Evolutionary conservation across 1,140 invertebrate species (phyloP).

Genomic region (Melanaphis sacchari): DNA sequence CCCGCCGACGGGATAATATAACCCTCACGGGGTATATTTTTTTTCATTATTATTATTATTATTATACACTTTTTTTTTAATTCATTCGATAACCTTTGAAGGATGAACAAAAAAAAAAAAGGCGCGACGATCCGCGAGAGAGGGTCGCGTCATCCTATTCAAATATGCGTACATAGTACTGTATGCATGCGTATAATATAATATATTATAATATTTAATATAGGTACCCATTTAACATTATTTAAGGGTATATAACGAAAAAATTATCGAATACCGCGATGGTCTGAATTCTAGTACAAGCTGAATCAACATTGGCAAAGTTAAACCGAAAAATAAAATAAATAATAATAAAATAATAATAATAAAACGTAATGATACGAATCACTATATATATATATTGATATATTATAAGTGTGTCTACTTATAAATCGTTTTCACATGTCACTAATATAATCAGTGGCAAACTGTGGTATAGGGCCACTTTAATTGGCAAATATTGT

Average conservation of each 20-base stretch:
- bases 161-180: slow-evolving; percentile 14
- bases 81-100: slow-evolving; percentile 44
- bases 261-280: background rate
- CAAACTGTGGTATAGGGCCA: no score
- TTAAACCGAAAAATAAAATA: background rate
- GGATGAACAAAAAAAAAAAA: slow-evolving; percentile 40
- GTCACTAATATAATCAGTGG: no score
- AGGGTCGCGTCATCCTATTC: slow-evolving; percentile 36
- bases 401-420: no score
- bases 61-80: background rate
- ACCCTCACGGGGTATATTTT: background rate
- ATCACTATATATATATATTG: background rate
- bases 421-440: no score
- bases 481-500: background rate
- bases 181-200: background rate
- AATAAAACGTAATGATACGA: background rate
- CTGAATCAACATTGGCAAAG: background rate
- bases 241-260: background rate
- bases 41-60: background rate
- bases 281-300: background rate
- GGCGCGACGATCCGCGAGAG: background rate
- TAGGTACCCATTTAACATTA: background rate
- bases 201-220: slow-evolving; percentile 20
- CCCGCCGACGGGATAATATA: background rate
- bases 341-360: background rate